Base-by-base conservation (phyloP, 2,113 vertebrate species). In the Phrynosoma platyrhinos region DNA sequence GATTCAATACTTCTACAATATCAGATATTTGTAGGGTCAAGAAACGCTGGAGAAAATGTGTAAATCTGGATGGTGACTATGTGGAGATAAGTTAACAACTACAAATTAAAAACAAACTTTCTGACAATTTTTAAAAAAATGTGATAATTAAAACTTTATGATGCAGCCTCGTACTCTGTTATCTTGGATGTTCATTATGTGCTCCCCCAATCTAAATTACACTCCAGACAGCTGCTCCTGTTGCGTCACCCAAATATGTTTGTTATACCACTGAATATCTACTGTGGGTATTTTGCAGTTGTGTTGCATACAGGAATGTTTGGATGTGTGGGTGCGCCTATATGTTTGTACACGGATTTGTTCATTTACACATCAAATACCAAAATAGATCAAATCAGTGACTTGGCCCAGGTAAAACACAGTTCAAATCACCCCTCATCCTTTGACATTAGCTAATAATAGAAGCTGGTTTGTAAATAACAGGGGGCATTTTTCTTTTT, bases 331-430 rank as follows among this genome's bases (percentile, higher is more conserved):
- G 71, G 71, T 40, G 81, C 40, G 62, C 40, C 72, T 13, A 13
- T 13, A 18, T 84, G 74, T 82, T 75, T 88, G 74, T 36, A 84
- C 71, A 74, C 20, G 64, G 82, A 89, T 89, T 83, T 71, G 32
- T 84, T n/a, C 66, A 79, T 84, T 84, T 79, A 20, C 53, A 79
- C 53, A 83, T 27, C 40, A 76, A 47, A 88, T 82, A 83, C 42
- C 58, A 52, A 55, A 77, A 71, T 30, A 52, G 69, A 47, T 82
- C 53, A 47, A 6, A 27, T 77, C 55, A 36, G 27, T 79, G 64
- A 42, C 62, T 40, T 40, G 64, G 40, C 25, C 84, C 40, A 68
- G 69, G 85, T 20, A 40, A 75, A 27, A 25, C 18, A 13, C 52
- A 81, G 79, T 30, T 32, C 21, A 69, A 4, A n/a, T 25, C n/a